Conservation (phyloP, 2,113 vertebrate genomes). For the Hippocampus guttulatus region DNA sequence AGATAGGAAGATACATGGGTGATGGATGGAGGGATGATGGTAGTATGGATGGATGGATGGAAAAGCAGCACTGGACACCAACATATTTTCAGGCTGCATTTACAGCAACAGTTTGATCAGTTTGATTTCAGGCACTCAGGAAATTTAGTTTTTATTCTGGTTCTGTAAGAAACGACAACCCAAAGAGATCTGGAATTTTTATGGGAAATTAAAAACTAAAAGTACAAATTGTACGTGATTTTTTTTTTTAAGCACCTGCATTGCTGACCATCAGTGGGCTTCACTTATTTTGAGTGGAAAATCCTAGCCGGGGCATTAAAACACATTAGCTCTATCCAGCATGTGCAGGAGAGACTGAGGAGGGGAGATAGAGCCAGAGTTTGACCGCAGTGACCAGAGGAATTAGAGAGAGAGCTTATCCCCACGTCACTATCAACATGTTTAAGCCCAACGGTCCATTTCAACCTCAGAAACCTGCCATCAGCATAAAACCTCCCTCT, state of each 20-base stretch:
- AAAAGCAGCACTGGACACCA: no score
- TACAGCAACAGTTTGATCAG: no score
- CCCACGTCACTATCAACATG: conserved; percentile 57
- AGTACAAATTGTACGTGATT: neutral
- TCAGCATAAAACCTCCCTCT: conserved; percentile 59
- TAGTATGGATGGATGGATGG: no score
- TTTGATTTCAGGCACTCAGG: no score
- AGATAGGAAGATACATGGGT: no score
- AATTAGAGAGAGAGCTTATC: conserved; percentile 64
- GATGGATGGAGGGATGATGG: no score
- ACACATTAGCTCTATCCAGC: conserved; percentile 7
- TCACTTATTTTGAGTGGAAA: conserved; percentile 11
- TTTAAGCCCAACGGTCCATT: conserved; percentile 55
- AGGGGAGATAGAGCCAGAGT: conserved; percentile 23
- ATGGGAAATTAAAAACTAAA: neutral
- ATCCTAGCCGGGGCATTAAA: conserved; percentile 6
- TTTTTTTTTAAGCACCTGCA: conserved; percentile 8
- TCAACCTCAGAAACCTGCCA: conserved; percentile 59
- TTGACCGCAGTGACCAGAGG: conserved; percentile 53
- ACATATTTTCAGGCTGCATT: no score
- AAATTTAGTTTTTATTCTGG: no score
- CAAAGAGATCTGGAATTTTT: neutral
- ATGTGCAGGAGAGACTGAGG: conserved; percentile 26
- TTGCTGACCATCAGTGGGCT: conserved; percentile 3
- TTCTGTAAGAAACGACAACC: neutral